A percentile compares a stretch with the other conserved stretches of the same genome.
Evolutionary conservation across 2,888 invertebrate species (phyloP).

Genomic region (Drosophila birchii): DNA sequence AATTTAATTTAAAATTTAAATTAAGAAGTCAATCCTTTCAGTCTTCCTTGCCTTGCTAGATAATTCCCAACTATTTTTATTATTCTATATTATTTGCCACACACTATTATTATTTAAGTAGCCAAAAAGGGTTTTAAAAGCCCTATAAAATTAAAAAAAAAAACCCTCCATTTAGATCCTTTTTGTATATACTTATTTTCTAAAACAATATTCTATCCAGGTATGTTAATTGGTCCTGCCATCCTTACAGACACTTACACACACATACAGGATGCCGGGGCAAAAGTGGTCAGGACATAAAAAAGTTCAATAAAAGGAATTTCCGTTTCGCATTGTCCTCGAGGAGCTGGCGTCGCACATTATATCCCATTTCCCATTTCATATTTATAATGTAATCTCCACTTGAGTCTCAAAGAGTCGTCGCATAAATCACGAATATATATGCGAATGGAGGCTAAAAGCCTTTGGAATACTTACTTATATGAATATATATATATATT

Average conservation of each 20-base stretch:
- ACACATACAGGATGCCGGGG: slow-evolving; percentile 4
- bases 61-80: background rate
- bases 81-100: too few species aligned
- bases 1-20: background rate
- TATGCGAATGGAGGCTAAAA: slow-evolving; percentile 61
- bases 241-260: slow-evolving; percentile 3
- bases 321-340: slow-evolving; percentile 73
- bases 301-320: slow-evolving; percentile 53
- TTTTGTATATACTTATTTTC: background rate
- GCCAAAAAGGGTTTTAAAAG: background rate
- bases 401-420: slow-evolving; percentile 75
- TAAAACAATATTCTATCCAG: background rate
- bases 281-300: slow-evolving; percentile 37
- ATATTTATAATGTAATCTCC: slow-evolving; percentile 80
- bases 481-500: slow-evolving; percentile 1
- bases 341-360: slow-evolving; percentile 65
- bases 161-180: background rate
- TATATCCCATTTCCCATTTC: slow-evolving; percentile 32
- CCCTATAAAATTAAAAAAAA: background rate
- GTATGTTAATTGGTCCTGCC: slow-evolving; percentile 26
- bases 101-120: background rate
- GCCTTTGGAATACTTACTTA: slow-evolving; percentile 55
- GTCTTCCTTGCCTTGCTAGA: background rate
- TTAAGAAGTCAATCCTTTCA: background rate
- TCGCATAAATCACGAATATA: slow-evolving; percentile 67